Evolutionary conservation across 2,888 invertebrate species (phyloP).

Genomic region (Trimorus sp.): DNA sequence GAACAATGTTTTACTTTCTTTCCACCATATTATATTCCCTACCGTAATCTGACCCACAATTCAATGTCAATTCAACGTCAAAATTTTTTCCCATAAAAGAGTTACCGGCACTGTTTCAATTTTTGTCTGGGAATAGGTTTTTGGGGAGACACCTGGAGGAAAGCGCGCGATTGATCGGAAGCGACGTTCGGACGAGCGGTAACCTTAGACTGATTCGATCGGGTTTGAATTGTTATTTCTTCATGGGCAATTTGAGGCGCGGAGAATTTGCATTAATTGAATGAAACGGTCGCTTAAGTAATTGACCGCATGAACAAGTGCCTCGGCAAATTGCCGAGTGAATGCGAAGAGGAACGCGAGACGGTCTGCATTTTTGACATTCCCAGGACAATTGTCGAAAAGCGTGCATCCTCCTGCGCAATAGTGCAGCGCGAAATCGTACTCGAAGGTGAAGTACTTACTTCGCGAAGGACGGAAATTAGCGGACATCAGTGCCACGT

Average conservation of each 20-base stretch:
- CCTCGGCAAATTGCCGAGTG: constrained; percentile 20
- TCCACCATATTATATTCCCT: too few species aligned
- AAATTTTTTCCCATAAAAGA: background rate
- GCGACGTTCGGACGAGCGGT: background rate
- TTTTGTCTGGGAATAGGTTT: too few species aligned
- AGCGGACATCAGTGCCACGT: too few species aligned
- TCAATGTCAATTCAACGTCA: too few species aligned
- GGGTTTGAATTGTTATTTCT: constrained; percentile 18
- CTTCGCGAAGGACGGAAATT: too few species aligned
- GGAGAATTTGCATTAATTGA: constrained; percentile 50
- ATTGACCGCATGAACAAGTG: constrained; percentile 35
- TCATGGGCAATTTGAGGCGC: background rate
- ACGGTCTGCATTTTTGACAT: constrained; percentile 16
- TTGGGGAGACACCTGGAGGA: too few species aligned
- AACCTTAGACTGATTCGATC: too few species aligned
- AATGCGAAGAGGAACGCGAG: constrained; percentile 21
- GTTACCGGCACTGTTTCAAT: background rate
- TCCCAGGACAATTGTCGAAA: constrained; percentile 1
- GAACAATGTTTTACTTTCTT: too few species aligned
- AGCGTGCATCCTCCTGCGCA: background rate
- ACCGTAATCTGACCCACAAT: too few species aligned
- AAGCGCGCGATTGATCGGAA: too few species aligned
- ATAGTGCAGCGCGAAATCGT: background rate
- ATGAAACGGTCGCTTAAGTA: constrained; percentile 38
- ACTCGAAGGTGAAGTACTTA: background rate